Evolutionary conservation across 1,140 invertebrate species (phyloP), one percentile per base, ranked within the genome.

Genomic region (Meloidogyne floridensis): DNA sequence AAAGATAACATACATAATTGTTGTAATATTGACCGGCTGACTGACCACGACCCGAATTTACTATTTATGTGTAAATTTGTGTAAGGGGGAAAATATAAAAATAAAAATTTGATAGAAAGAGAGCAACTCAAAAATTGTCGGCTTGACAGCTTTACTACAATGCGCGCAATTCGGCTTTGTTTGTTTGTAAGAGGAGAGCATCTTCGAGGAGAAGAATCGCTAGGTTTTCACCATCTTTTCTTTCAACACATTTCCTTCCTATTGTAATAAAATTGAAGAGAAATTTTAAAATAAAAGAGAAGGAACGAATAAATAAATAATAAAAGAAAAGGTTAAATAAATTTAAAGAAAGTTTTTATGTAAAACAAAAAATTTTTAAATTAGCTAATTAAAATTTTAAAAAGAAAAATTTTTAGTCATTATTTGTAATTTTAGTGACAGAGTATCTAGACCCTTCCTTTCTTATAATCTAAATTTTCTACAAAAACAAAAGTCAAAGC

Each of bases 241-340:
- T 65, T 65, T 65, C 59, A 65, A 65, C 59, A 65, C 59, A 65
- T 65, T 65, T 65, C 59, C 59, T n/a, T 65, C 59, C 59, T 65
- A n/a, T 65, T 65, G 15, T 65, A n/a, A 65, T 65, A 65, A 65
- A 65, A 65, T 65, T 65, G 59, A 65, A 65, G 15, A 65, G 15
- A 65, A 65, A 65, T 65, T 65, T n/a, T 65, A 4, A 65, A 5
- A n/a, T n/a, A 65, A 65, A 65, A n/a, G n/a, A n/a, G 10, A 65
- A 65, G 15, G 59, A 65, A 65, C 59, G 59, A 65, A 65, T 65
- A n/a, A 65, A 47, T 47, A 65, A 65, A 65, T 65, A 65, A 65
- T 65, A 65, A 65, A 65, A 65, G 59, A n/a, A n/a, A 65, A 65
- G 59, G 59, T 65, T 65, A 65, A 65, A 65, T n/a, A n/a, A n/a